phyloP scores from a whole-genome alignment of 1,140 invertebrate species.

The Lethrus apterus region DNA sequence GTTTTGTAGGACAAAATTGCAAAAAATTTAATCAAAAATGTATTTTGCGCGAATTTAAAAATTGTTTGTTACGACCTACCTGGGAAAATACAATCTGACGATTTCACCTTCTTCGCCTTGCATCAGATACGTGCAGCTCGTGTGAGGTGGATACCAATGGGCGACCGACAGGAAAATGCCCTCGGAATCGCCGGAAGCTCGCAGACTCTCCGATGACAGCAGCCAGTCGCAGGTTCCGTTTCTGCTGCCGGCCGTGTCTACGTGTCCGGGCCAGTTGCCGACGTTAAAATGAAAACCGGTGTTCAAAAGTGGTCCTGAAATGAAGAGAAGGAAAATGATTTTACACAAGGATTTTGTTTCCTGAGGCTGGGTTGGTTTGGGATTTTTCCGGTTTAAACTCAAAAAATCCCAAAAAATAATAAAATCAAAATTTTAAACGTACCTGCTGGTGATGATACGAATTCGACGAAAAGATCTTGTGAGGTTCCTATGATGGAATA shows the following conservation, averaged over 20 bases:
- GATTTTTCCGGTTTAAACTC: too few species aligned
- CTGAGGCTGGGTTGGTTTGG: too few species aligned
- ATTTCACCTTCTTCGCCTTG: conserved; percentile 76
- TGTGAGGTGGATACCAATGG: conserved; percentile 88
- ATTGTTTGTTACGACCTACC: conserved; percentile 49
- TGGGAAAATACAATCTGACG: conserved; percentile 79
- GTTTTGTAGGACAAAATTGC: too few species aligned
- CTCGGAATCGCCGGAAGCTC: conserved; percentile 66
- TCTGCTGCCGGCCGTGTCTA: conserved; percentile 74
- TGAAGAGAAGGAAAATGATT: neutral
- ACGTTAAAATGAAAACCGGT: conserved; percentile 92
- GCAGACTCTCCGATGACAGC: conserved; percentile 70
- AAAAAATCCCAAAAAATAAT: too few species aligned
- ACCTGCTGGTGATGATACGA: conserved; percentile 80
- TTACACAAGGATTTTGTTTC: too few species aligned
- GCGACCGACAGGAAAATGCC: conserved; percentile 84
- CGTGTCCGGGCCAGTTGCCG: conserved; percentile 85
- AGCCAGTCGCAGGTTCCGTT: conserved; percentile 84
- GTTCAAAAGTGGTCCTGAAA: conserved; percentile 70
- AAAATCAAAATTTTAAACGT: conserved; percentile 20
- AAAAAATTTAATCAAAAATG: too few species aligned
- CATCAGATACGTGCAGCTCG: conserved; percentile 83
- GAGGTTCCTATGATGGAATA: conserved; percentile 90
- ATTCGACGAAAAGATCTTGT: conserved; percentile 83
- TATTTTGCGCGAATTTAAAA: too few species aligned